Evolutionary conservation across 2,797 vertebrate species (phyloP).

Genomic region (Hemitrygon akajei): DNA sequence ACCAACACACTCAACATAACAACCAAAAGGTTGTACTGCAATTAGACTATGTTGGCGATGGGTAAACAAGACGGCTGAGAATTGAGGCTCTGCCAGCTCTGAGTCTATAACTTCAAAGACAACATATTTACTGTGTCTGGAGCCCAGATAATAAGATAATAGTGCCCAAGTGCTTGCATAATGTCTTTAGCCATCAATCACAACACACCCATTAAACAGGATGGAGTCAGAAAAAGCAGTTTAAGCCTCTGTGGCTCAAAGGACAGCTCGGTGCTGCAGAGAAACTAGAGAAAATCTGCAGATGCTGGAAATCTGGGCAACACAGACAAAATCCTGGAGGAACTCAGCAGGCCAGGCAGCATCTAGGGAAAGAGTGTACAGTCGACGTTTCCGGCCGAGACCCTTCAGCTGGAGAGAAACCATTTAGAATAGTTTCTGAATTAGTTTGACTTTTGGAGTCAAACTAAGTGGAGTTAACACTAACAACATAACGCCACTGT

Average conservation of each 20-base stretch:
- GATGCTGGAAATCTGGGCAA: too few relatives aligned
- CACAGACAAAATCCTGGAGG: too few relatives aligned
- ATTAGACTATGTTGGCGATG: not conserved
- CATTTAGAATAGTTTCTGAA: not conserved
- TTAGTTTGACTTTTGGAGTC: not conserved
- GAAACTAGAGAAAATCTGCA: not conserved
- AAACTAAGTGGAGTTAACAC: not conserved
- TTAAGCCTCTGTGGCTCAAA: not conserved
- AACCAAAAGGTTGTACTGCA: not conserved
- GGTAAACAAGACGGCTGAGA: not conserved
- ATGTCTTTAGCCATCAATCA: constrained; percentile 11
- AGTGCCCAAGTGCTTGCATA: not conserved
- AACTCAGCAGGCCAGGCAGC: too few relatives aligned
- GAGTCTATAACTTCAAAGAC: constrained; percentile 12
- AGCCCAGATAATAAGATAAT: constrained; percentile 19
- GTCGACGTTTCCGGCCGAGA: too few relatives aligned
- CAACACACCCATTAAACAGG: not conserved
- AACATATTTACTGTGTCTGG: constrained; percentile 30
- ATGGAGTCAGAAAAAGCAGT: not conserved
- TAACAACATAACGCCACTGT: not conserved
- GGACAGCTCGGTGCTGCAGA: not conserved
- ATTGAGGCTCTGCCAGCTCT: not conserved
- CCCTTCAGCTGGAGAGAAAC: not conserved
- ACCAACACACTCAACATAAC: not conserved
- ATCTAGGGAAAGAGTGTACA: too few relatives aligned